Conservation (phyloP, 2,888 invertebrate species). For the Fragum whitleyi region DNA sequence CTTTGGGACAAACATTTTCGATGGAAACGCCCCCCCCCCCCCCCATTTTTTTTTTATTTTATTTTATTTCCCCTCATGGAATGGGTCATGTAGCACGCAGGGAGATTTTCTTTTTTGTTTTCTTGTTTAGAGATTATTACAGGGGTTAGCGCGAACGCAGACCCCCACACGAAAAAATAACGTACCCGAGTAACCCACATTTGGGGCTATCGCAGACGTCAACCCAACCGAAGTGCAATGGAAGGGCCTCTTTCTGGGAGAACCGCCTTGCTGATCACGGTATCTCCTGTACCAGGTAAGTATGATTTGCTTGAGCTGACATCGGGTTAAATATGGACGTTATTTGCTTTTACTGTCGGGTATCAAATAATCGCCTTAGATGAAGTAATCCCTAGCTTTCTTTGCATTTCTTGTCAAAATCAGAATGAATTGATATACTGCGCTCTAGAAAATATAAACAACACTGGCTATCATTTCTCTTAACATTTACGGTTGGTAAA, state of each 20-base stretch:
- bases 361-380: not conserved
- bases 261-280: constrained; percentile 90
- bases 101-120: not conserved
- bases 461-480: not conserved
- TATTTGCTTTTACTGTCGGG: not conserved
- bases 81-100: no score
- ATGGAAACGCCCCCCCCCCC: no score
- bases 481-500: not conserved
- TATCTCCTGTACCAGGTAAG: constrained; percentile 92
- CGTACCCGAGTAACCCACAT: constrained; percentile 72
- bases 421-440: not conserved
- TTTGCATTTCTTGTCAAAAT: not conserved
- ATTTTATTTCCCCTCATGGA: no score
- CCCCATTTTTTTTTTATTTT: no score
- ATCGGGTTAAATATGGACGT: not conserved
- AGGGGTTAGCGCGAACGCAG: constrained; percentile 74
- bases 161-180: constrained; percentile 70
- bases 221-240: constrained; percentile 91
- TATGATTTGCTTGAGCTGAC: constrained; percentile 68
- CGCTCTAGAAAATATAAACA: not conserved
- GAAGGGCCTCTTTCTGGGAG: constrained; percentile 89
- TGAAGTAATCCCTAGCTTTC: not conserved
- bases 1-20: no score
- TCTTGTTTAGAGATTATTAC: not conserved
- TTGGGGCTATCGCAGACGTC: constrained; percentile 88